phyloP scores from a whole-genome alignment of 2,113 vertebrate species.

The Numenius arquata region DNA sequence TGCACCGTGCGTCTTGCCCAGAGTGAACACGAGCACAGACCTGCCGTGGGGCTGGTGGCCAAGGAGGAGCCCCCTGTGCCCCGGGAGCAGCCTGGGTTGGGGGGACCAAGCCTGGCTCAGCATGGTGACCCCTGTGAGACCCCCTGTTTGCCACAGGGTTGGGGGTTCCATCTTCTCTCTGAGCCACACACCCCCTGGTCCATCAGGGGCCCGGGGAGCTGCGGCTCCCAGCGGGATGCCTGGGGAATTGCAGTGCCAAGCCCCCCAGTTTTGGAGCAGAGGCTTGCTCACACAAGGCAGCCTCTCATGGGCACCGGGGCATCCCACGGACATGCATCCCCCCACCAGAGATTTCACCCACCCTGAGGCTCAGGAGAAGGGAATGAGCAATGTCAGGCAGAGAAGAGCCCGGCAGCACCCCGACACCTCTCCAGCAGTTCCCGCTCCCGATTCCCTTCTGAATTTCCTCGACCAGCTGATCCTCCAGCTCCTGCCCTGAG shows the following conservation, averaged over 20 bases:
- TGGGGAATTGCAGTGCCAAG: not conserved
- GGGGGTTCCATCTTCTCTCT: not conserved
- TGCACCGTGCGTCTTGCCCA: rapidly evolving
- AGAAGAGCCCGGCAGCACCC: not conserved
- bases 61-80: rapidly evolving
- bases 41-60: rapidly evolving
- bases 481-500: not conserved
- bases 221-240: not conserved
- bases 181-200: not conserved
- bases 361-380: not conserved
- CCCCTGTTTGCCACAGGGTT: rapidly evolving
- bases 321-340: rapidly evolving
- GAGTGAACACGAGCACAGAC: not conserved
- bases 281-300: not conserved
- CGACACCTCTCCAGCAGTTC: not conserved
- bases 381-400: not conserved
- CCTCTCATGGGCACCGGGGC: not conserved
- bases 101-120: not conserved
- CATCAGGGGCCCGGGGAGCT: not conserved
- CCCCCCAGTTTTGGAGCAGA: not conserved
- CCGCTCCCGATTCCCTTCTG: rapidly evolving
- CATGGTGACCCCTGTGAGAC: not conserved
- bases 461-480: not conserved
- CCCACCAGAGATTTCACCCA: not conserved
- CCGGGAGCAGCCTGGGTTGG: rapidly evolving